Conservation (phyloP, 2,113 vertebrate species). For the Cettia cetti region DNA sequence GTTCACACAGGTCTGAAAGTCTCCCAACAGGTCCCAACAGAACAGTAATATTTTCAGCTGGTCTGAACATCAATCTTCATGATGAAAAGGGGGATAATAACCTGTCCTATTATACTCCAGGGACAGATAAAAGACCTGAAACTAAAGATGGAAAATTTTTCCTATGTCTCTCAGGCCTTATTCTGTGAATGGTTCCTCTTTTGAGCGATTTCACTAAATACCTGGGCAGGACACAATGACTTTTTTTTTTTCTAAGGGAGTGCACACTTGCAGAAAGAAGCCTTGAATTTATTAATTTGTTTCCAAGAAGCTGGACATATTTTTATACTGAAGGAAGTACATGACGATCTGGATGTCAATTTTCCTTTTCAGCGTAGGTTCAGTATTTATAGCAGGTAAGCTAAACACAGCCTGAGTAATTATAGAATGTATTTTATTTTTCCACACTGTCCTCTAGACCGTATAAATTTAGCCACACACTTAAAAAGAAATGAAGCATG, state of each 20-base stretch:
- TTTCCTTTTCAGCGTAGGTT: not conserved
- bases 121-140: slow-evolving; percentile 35
- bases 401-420: not conserved
- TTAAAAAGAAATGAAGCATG: slow-evolving; percentile 37
- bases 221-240: not conserved
- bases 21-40: not conserved
- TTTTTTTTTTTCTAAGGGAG: not conserved
- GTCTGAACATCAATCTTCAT: slow-evolving; percentile 53
- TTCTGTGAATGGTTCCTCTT: not conserved
- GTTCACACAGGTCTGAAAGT: slow-evolving; percentile 34
- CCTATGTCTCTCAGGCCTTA: not conserved
- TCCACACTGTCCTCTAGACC: not conserved
- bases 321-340: not conserved
- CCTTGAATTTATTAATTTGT: not conserved
- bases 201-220: slow-evolving; percentile 30
- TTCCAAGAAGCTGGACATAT: not conserved
- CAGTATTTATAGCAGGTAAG: slow-evolving; percentile 4
- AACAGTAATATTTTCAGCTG: slow-evolving; percentile 46
- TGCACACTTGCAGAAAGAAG: not conserved
- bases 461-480: not conserved
- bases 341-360: not conserved
- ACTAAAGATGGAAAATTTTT: not conserved
- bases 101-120: slow-evolving; percentile 20
- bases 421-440: not conserved
- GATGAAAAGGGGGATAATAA: slow-evolving; percentile 44